Conservation (phyloP, 1,140 invertebrate species). For the Radopholus similis region DNA sequence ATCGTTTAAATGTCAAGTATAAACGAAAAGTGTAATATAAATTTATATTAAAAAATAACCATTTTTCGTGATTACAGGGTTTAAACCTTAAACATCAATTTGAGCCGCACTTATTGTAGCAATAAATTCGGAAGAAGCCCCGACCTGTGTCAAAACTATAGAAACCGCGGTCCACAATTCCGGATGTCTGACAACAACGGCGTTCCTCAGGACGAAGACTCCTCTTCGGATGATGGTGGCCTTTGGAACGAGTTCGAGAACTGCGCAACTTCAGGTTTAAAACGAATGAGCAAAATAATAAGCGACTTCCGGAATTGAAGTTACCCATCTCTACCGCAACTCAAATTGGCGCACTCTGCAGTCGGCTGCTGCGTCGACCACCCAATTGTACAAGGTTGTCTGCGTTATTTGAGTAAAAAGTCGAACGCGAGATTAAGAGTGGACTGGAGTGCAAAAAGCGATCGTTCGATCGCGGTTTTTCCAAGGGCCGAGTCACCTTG, state of each 20-base stretch:
- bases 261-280: conserved; percentile 20
- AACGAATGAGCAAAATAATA: background rate
- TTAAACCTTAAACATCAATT: too few relatives aligned
- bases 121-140: too few relatives aligned
- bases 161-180: too few relatives aligned
- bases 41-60: too few relatives aligned
- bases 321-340: conserved; percentile 43
- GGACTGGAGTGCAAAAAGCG: conserved; percentile 46
- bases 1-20: too few relatives aligned
- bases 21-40: too few relatives aligned
- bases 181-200: background rate
- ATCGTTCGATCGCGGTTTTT: conserved; percentile 48
- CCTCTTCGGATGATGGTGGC: conserved; percentile 39
- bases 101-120: too few relatives aligned
- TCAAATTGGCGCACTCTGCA: conserved; percentile 46
- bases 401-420: background rate
- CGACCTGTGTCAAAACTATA: too few relatives aligned
- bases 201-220: conserved; percentile 29
- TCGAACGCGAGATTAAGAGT: conserved; percentile 17
- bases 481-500: conserved; percentile 31
- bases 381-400: conserved; percentile 51
- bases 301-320: conserved; percentile 6
- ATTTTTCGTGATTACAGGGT: too few relatives aligned
- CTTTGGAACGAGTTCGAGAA: conserved; percentile 39
- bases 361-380: conserved; percentile 43